A percentile compares a stretch with the other conserved stretches of the same genome.
These are phyloP conservation scores for Pseudomyrmex gracilis DNA, from an alignment of 1,140 invertebrate species.

Conservation along the genomic window DNA sequence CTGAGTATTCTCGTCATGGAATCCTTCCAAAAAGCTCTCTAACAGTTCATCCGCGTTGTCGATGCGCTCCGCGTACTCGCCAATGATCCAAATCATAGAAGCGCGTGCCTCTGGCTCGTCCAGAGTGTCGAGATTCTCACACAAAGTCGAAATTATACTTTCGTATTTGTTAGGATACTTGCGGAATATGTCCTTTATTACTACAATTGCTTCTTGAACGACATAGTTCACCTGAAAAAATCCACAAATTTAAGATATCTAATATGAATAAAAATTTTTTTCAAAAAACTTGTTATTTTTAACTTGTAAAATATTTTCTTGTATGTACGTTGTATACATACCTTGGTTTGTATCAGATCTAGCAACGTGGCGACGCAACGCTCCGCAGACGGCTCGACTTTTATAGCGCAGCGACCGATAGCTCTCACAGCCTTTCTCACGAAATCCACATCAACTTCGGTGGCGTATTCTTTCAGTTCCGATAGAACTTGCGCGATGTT, in stretches of 20 bases:
- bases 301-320: neutral
- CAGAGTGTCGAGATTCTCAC: constrained; percentile 99
- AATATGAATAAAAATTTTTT: neutral
- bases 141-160: constrained; percentile 99
- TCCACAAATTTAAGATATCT: neutral
- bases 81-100: constrained; percentile 99
- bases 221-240: constrained; percentile 95
- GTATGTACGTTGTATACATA: constrained; percentile 76
- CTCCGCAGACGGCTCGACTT: constrained; percentile 99
- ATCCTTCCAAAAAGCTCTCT: constrained; percentile 99
- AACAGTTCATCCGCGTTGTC: constrained; percentile 99
- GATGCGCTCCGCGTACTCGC: constrained; percentile 99
- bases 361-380: constrained; percentile 98
- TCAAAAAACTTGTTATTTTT: neutral
- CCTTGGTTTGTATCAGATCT: constrained; percentile 99
- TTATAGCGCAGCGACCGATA: constrained; percentile 99
- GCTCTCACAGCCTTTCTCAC: constrained; percentile 99
- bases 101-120: constrained; percentile 99
- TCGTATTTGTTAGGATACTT: constrained; percentile 99
- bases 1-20: constrained; percentile 99
- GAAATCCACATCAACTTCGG: constrained; percentile 99
- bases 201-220: constrained; percentile 99
- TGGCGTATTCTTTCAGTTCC: constrained; percentile 99
- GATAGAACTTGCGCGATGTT: constrained; percentile 99
- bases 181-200: constrained; percentile 99